Conservation (phyloP, 1,140 invertebrate genomes). For the Drosophila elegans region DNA sequence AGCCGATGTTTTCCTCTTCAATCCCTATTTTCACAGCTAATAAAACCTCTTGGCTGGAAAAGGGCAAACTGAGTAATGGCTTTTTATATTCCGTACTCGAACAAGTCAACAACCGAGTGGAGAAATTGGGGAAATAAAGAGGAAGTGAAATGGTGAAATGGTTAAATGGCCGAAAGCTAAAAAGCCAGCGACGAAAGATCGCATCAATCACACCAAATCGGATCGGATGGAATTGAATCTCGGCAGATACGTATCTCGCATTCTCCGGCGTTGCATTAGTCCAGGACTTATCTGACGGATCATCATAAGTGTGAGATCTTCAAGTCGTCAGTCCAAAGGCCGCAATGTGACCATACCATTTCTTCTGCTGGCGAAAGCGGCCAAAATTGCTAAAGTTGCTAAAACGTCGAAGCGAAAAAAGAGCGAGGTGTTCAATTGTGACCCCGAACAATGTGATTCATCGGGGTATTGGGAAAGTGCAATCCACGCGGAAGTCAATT, state of each 20-base stretch:
- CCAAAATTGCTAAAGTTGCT: constrained; percentile 47
- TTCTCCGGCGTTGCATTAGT: constrained; percentile 12
- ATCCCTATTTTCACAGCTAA: background rate
- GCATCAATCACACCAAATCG: background rate
- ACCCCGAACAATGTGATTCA: constrained; percentile 44
- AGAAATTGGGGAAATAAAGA: constrained; percentile 65
- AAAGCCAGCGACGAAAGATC: constrained; percentile 12
- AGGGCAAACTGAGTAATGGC: constrained; percentile 30
- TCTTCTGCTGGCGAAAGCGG: constrained; percentile 45
- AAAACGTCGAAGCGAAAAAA: constrained; percentile 10
- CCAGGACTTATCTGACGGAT: constrained; percentile 16
- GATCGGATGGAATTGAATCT: background rate
- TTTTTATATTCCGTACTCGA: constrained; percentile 47
- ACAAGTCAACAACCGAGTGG: constrained; percentile 42
- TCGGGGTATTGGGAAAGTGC: constrained; percentile 26
- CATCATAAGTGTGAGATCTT: constrained; percentile 4
- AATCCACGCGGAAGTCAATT: constrained; percentile 37
- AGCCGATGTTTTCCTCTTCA: background rate
- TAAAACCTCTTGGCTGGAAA: background rate
- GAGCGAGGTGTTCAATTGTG: constrained; percentile 48
- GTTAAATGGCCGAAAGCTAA: constrained; percentile 22
- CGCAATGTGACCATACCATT: constrained; percentile 30
- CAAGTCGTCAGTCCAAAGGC: constrained; percentile 22
- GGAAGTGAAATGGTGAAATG: constrained; percentile 60
- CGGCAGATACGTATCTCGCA: background rate